phyloP scores from a whole-genome alignment of 2,888 invertebrate genomes.

The Pasiphila rectangulata region DNA sequence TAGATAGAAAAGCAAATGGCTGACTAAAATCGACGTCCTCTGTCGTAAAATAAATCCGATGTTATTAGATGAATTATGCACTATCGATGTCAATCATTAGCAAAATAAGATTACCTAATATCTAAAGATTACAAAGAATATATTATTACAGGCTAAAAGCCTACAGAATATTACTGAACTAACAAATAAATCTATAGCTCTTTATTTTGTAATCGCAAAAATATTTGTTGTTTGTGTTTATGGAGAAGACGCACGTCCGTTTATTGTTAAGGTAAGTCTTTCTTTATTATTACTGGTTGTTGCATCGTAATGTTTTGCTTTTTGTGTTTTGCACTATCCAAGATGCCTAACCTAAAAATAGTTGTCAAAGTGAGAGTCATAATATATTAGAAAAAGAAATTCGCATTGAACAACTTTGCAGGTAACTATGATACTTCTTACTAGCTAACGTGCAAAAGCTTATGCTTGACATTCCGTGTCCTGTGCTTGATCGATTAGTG shows the following conservation, averaged over 20 bases:
- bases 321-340: constrained; percentile 8
- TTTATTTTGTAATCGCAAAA: constrained; percentile 49
- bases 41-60: constrained; percentile 77
- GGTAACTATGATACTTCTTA: no score
- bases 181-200: constrained; percentile 54
- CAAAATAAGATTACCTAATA: constrained; percentile 75
- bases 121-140: constrained; percentile 57
- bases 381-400: neutral
- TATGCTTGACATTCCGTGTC: neutral
- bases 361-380: constrained; percentile 11
- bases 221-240: constrained; percentile 46
- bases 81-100: constrained; percentile 80
- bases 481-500: neutral
- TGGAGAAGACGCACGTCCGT: constrained; percentile 65
- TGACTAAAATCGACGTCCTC: constrained; percentile 73
- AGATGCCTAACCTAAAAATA: constrained; percentile 16
- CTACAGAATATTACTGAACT: constrained; percentile 49
- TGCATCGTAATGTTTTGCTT: constrained; percentile 27
- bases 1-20: constrained; percentile 78
- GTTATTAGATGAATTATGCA: constrained; percentile 82
- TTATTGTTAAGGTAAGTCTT: constrained; percentile 64
- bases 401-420: neutral
- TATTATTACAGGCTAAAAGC: constrained; percentile 64
- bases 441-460: no score
- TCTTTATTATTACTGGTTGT: constrained; percentile 42